These are phyloP conservation scores for Tichodroma muraria DNA, from an alignment of 2,113 vertebrate genomes.

Conservation along the genomic window DNA sequence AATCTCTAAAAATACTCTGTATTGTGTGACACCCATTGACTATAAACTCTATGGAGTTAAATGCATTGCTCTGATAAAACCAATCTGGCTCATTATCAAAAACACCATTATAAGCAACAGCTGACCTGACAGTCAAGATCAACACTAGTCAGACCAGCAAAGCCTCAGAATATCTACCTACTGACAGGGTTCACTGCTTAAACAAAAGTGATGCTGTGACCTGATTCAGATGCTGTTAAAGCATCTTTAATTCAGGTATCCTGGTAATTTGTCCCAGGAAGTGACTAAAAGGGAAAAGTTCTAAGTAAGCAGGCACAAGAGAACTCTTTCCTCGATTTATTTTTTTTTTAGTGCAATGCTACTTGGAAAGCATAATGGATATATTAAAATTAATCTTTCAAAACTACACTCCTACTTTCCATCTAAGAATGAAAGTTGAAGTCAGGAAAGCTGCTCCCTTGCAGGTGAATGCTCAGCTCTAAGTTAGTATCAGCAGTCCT, in stretches of 20 bases:
- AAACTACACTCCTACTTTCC: background rate
- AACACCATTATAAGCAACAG: background rate
- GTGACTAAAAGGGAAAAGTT: background rate
- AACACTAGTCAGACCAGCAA: background rate
- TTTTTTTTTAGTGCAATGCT: background rate
- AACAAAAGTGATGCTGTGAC: background rate
- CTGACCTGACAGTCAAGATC: background rate
- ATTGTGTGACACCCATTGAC: background rate
- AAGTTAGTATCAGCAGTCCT: background rate
- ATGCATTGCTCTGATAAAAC: background rate
- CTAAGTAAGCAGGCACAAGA: background rate
- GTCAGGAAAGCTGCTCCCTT: background rate
- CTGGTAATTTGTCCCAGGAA: background rate
- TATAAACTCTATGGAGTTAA: background rate
- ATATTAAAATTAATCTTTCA: background rate
- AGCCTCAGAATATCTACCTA: background rate
- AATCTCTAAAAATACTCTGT: background rate
- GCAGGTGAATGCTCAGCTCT: background rate
- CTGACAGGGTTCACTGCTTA: background rate
- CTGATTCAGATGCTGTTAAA: background rate
- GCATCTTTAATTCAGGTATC: background rate
- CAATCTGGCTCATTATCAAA: background rate
- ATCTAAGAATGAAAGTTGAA: background rate
- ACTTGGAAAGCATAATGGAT: background rate
- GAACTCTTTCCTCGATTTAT: background rate